These are phyloP conservation scores for Drosophila aff. DNA, from an alignment of 1,140 invertebrate species.

Conservation along the genomic window DNA sequence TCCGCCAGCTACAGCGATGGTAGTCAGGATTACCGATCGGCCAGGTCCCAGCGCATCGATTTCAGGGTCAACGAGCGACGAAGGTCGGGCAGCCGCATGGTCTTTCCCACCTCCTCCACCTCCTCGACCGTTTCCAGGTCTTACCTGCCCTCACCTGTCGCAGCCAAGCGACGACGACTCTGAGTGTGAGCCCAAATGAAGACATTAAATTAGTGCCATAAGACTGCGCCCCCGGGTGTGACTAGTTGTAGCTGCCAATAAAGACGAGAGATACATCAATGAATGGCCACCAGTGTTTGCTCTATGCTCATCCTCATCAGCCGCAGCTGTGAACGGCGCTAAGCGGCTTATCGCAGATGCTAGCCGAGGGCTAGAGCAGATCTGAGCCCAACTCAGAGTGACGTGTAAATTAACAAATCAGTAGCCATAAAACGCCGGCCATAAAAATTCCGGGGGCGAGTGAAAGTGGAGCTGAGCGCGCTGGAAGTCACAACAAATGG, in stretches of 20 bases:
- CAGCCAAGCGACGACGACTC: conserved; percentile 41
- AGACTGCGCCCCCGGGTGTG: conserved; percentile 52
- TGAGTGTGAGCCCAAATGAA: conserved; percentile 47
- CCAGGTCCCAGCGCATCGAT: conserved; percentile 42
- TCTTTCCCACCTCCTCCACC: conserved; percentile 56
- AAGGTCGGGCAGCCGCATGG: conserved; percentile 50
- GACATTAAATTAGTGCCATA: conserved; percentile 65
- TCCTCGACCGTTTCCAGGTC: conserved; percentile 9
- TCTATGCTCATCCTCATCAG: conserved; percentile 5
- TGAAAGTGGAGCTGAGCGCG: conserved; percentile 56
- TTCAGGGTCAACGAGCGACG: conserved; percentile 61
- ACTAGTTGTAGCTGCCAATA: conserved; percentile 63
- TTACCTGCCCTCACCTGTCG: conserved; percentile 23
- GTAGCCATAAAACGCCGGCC: conserved; percentile 62
- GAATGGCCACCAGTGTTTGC: conserved; percentile 31
- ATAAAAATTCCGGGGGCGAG: conserved; percentile 57
- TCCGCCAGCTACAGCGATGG: conserved; percentile 23
- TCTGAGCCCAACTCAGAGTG: conserved; percentile 37
- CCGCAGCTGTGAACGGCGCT: conserved; percentile 56
- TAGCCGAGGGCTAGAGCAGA: conserved; percentile 46
- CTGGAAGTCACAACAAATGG: conserved; percentile 59
- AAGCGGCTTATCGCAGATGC: conserved; percentile 68
- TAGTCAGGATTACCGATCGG: conserved; percentile 49
- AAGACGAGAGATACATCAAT: conserved; percentile 50
- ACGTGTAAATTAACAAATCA: conserved; percentile 78